These are phyloP conservation scores for Pseudachorutes palmiensis DNA, from an alignment of 1,140 invertebrate species.

Conservation along the genomic window DNA sequence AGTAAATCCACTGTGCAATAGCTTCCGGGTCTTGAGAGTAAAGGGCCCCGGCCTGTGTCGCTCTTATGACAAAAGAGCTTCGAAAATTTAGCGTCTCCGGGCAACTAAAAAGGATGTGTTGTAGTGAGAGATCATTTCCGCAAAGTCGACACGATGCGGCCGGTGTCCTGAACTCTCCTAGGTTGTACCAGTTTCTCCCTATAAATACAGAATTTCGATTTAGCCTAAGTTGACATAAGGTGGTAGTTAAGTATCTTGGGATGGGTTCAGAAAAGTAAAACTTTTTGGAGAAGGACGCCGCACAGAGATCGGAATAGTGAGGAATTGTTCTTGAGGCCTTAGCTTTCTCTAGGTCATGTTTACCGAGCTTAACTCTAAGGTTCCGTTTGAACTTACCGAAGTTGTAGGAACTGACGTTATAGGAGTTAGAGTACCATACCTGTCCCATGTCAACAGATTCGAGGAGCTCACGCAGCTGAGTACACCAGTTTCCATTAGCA, in stretches of 20 bases:
- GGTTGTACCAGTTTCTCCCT: not conserved
- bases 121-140: not conserved
- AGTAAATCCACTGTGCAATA: no score
- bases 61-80: no score
- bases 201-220: not conserved
- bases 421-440: not conserved
- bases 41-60: no score
- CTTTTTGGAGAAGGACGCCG: not conserved
- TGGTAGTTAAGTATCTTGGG: not conserved
- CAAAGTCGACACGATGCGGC: not conserved
- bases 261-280: not conserved
- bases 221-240: not conserved
- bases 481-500: not conserved
- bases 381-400: not conserved
- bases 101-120: not conserved
- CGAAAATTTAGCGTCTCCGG: no score
- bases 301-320: not conserved
- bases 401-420: not conserved
- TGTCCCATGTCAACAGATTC: not conserved
- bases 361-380: not conserved
- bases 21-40: no score
- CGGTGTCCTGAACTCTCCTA: not conserved
- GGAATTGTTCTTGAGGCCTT: not conserved
- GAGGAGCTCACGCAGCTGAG: not conserved
- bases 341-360: not conserved